Base-by-base conservation (phyloP, 2,888 invertebrate genomes). In the Caenorhabditis panamensis region DNA sequence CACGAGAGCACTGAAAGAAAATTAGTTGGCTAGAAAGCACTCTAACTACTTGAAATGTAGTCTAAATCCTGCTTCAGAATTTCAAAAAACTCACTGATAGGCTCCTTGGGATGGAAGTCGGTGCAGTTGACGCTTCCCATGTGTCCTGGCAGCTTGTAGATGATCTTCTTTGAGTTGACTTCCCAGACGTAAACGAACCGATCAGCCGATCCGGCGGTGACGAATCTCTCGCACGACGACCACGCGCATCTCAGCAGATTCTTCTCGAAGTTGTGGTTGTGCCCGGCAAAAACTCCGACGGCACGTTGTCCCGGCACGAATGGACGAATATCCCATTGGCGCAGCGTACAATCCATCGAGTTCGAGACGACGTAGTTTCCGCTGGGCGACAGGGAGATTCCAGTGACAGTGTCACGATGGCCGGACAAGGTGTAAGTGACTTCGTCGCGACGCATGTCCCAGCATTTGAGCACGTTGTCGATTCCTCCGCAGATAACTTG, bases 101-200 rank as follows among this genome's bases (percentile, higher is more conserved):
- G 95, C 91, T 99, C 97, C 37, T 94, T 94, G 0, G 95, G 95
- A 92, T 99, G 98, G 92, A 99, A 97, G 92, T 96, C 95, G 0
- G 96, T 94, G 91, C 96, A 96, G 91, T 97, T 98, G 31, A 99
- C 96, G 82, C 96, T 95, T 44, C 99, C 99, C 92, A 96, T 95
- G 92, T 99, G 99, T 0, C 99, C 99, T 0, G 99, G 98, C 86
- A 99, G 93, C 92, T 96, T 97, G 93, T 98, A 99, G 41, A 97
- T 92, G 86, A 98, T 95, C 80, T 96, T 93, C 31, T 97, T 93
- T 0, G 95, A 94, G 1, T 95, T 95, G 1, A 96, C 96, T 92
- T 99, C 97, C 99, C 99, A 99, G 80, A 99, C 93, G 92, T 97
- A 96, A 36, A 97, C 95, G 92, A 95, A 96, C 58, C 98, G 93